A percentile compares a stretch with the other conserved stretches of the same genome.
phyloP scores from a whole-genome alignment of 2,113 vertebrate genomes.

The Anoura caudifer region DNA sequence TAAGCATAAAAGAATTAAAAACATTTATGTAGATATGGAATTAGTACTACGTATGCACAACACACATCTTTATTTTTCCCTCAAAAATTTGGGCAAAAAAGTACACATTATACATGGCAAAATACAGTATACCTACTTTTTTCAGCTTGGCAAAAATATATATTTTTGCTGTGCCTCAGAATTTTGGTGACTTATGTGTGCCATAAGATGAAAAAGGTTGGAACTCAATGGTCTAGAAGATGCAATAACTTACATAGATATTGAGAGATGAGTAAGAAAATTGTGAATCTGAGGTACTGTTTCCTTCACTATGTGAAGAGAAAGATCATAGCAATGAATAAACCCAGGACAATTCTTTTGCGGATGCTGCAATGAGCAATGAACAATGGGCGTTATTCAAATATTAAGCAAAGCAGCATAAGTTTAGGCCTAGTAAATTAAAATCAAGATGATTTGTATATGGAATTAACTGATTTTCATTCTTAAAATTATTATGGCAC shows the following conservation, averaged over 20 bases:
- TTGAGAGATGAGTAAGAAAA: background rate
- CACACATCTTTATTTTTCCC: too few species aligned
- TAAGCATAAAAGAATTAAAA: too few species aligned
- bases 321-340: background rate
- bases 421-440: background rate
- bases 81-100: too few species aligned
- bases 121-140: too few species aligned
- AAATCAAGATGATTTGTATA: constrained; percentile 17
- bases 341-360: background rate
- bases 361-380: background rate
- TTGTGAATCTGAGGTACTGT: background rate
- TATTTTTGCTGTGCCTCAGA: too few species aligned
- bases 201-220: too few species aligned
- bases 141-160: too few species aligned
- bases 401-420: background rate
- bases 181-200: too few species aligned
- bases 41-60: too few species aligned
- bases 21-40: too few species aligned
- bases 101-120: too few species aligned
- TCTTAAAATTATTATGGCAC: background rate
- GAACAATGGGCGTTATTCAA: background rate
- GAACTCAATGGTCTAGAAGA: background rate
- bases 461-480: background rate
- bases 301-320: background rate
- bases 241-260: background rate